Evolutionary conservation across 1,140 invertebrate species (phyloP), one percentile per base, ranked within the genome.

Genomic region (Tetragonula clypearis): DNA sequence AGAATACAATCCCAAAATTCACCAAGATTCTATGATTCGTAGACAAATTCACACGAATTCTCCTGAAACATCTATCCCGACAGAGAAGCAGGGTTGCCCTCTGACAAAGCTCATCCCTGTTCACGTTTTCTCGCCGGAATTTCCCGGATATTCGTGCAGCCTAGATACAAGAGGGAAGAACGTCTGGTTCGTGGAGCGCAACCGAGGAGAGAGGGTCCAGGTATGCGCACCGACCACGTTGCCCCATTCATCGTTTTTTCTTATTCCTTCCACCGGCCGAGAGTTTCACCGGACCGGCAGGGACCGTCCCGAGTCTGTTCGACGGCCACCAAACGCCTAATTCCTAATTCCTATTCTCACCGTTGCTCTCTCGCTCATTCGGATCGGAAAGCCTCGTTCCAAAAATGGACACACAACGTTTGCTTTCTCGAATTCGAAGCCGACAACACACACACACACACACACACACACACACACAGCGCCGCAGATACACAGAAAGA

Each of bases 261-360:
- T 91, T 87, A 87, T 91, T 91, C 87, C 84, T 90, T 87, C 88
- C 71, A 85, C 79, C 77, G 86, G 78, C 80, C 6, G 58, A 88
- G 58, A 88, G 85, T 84, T 88, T 90, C 88, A 91, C 89, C 66
- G n/a, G n/a, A 8, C 8, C 41, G 41, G 30, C 85, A 84, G 90
- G 90, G 86, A 21, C 21, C 58, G 17, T 49, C 6, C 41, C 41
- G 41, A n/a, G 53, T 19, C 56, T 23, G 76, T 66, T 71, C 41
- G 60, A 68, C 56, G 17, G 23, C 76, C 88, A 90, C 87, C 83
- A 92, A 92, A 93, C 92, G 89, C 92, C 91, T 94, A 93, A 92
- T 93, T 92, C 92, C 90, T 90, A 92, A 92, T 93, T 93, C 88
- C 91, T 90, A 93, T 93, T 92, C 92, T 92, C 89, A 82, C 82